Evolutionary conservation across 2,113 vertebrate species (phyloP), one percentile per base, ranked within the genome.

Genomic region (Paraplagusia blochii): DNA sequence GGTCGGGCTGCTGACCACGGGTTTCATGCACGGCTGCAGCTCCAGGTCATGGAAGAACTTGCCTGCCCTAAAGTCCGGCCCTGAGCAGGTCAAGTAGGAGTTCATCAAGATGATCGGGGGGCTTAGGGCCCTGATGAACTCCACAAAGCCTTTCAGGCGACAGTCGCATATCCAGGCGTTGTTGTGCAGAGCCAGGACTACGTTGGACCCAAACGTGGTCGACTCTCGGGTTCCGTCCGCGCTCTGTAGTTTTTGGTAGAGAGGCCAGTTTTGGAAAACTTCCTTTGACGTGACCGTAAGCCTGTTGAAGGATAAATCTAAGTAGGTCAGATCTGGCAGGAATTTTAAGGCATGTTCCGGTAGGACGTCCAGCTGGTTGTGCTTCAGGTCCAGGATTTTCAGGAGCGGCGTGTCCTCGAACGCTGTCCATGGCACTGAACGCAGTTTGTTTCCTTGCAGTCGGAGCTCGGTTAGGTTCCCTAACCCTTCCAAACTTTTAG

Each of bases 131-230:
- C 87, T 90, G 69, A 93, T 83, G 65, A 97, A 95, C 63, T 94
- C 91, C 48, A 94, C 91, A 35, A 96, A 92, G n/a, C 93, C 94
- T 18, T 87, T 86, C 42, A 97, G 86, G 7, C 91, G 92, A 56
- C 94, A 98, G 85, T 98, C 94, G 4, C 95, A 97, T 0, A 93
- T 83, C 94, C 94, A 98, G 0, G 92, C 91, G 33, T 97, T 97
- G 69, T 92, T 87, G 4, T 97, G 93, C 15, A 97, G 89, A 0
- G 94, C 92, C 56, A 98, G 66, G 3, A 95, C 92, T 0, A 87
- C 84, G 0, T 90, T 92, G 22, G 92, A 70, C 44, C 55, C 76
- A 3, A 50, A 51, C 6, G 57, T 10, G 5, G 42, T 34, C 44
- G 72, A 79, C 4, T 57, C 61, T 9, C 61, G 63, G 58, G 77